Evolutionary conservation across 2,888 invertebrate species (phyloP), one percentile per base, ranked within the genome.

Genomic region (Acanthosoma haemorrhoidale): DNA sequence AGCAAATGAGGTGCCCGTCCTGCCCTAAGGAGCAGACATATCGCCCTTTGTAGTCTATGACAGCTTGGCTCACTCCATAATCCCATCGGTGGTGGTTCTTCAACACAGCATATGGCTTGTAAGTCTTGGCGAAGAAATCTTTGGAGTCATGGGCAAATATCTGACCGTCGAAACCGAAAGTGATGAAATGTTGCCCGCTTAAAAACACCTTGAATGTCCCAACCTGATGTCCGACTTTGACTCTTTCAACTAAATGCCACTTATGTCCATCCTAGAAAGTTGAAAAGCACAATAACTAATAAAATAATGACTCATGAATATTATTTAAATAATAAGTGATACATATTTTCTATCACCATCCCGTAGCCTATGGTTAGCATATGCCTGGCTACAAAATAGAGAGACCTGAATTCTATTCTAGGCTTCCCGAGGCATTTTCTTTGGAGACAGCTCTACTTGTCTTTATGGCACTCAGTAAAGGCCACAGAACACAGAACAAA

Each of bases 51-150:
- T 34, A 57, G 13, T 67, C 67, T 8, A 67, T 31, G 21, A 67
- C 34, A 8, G 57, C 43, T 13, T 67, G 38, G n/a, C 25, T 32
- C 8, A 67, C 39, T 21, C 67, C 67, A n/a, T 31, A 18, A 25
- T 67, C 67, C 29, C 36, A 67, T n/a, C 67, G 43, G 25, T 67
- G 67, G n/a, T 67, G 67, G 21, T 43, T 43, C 15, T 21, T 32
- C 11, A 67, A 21, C n/a, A 43, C 25, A 5, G 32, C 29, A 13
- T 31, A 57, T 18, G 67, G 51, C 15, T 67, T 51, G 16, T 18
- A 25, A 21, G 34, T 32, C 11, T 57, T 13, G 3, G 34, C 36
- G 3, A 43, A 57, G 2, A 67, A 25, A 13, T 51, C 43, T 16
- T 16, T 18, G 1, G 36, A 18, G 8, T 32, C 41, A 9, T 67